Conservation (phyloP, 2,113 vertebrate genomes). For the Piprites chloris region DNA sequence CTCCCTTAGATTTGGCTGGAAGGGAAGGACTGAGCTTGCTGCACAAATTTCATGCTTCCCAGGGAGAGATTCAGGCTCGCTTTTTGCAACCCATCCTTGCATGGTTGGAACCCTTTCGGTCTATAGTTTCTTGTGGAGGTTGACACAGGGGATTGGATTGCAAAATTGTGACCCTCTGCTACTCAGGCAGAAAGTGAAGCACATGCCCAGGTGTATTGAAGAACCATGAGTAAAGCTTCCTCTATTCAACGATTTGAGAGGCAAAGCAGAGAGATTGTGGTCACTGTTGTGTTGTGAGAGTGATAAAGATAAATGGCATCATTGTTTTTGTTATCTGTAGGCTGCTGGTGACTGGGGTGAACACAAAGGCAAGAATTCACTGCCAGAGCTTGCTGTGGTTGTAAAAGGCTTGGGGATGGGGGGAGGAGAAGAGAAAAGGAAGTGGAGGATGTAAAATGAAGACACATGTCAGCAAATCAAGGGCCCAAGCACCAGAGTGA, state of each 20-base stretch:
- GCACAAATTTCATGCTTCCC: neutral
- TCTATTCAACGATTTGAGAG: neutral
- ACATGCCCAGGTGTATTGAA: neutral
- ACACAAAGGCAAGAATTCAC: constrained; percentile 55
- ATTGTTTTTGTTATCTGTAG: constrained; percentile 40
- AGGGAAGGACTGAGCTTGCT: neutral
- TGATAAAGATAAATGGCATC: constrained; percentile 21
- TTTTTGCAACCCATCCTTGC: neutral
- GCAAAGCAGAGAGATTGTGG: neutral
- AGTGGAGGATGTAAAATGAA: neutral
- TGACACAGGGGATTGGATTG: neutral
- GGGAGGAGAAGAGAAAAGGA: constrained; percentile 6
- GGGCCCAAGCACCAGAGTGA: neutral
- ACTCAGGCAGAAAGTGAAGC: neutral
- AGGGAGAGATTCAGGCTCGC: neutral
- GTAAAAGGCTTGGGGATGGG: neutral
- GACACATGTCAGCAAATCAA: neutral
- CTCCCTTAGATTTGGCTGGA: neutral
- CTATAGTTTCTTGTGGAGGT: neutral
- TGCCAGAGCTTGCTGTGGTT: neutral
- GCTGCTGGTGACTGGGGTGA: constrained; percentile 1
- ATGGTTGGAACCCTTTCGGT: neutral
- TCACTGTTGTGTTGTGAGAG: neutral
- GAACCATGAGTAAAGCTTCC: neutral
- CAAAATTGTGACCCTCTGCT: neutral